phyloP scores from a whole-genome alignment of 1,140 invertebrate genomes.

The Sitophilus oryzae region DNA sequence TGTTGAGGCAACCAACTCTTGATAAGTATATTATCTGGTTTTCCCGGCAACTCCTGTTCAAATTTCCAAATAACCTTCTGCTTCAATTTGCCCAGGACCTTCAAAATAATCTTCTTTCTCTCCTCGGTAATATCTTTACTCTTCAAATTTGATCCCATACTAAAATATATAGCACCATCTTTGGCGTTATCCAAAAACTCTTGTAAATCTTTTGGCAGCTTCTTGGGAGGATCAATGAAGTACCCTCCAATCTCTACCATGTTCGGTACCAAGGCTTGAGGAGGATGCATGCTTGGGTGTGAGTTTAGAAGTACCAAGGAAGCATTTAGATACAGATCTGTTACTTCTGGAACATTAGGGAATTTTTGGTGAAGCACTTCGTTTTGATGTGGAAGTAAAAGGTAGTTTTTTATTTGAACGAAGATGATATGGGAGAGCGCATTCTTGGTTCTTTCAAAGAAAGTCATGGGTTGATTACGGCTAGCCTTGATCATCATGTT shows the following conservation, averaged over 20 bases:
- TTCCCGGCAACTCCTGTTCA: background rate
- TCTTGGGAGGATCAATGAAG: too few relatives aligned
- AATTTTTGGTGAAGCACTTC: conserved; percentile 42
- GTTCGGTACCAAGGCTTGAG: conserved; percentile 28
- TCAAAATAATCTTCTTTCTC: conserved; percentile 1
- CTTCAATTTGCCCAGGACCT: conserved; percentile 5
- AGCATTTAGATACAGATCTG: conserved; percentile 44
- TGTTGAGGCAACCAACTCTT: conserved; percentile 15
- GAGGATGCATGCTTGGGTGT: conserved; percentile 33
- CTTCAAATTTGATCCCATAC: conserved; percentile 10
- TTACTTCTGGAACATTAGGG: conserved; percentile 45
- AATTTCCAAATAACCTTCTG: conserved; percentile 20
- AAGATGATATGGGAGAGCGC: conserved; percentile 24
- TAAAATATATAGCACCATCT: conserved; percentile 14
- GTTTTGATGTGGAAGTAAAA: conserved; percentile 34
- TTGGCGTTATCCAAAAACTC: too few relatives aligned
- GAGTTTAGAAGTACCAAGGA: too few relatives aligned
- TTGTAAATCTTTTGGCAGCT: conserved; percentile 10
- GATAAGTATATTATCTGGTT: conserved; percentile 10
- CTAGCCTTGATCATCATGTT: conserved; percentile 29
- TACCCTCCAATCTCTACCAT: too few relatives aligned
- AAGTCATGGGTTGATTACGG: conserved; percentile 44
- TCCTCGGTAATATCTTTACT: background rate
- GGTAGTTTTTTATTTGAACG: conserved; percentile 14
- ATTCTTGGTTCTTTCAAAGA: conserved; percentile 45